Percentiles rank a stretch among this genome's conserved stretches.
These are phyloP conservation scores for Tringa solitaria DNA, from an alignment of 2,113 vertebrate genomes.

Conservation along the genomic window DNA sequence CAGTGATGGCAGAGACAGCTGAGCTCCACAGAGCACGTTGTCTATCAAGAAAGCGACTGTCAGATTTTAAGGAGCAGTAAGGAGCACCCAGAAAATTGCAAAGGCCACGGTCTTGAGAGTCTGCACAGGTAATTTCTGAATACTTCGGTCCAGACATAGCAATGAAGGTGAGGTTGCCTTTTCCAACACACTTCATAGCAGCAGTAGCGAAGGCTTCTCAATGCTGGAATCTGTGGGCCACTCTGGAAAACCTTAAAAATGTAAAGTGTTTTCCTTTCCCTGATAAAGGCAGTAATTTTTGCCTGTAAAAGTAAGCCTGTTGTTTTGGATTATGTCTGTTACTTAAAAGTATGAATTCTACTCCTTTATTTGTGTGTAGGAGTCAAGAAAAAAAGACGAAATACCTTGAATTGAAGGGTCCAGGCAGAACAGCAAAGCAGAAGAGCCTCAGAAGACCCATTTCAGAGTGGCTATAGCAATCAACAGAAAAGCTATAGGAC, in stretches of 20 bases:
- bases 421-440: background rate
- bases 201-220: fast-evolving
- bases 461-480: background rate
- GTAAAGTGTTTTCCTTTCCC: background rate
- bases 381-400: background rate
- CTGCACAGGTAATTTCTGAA: background rate
- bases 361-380: background rate
- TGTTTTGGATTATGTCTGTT: background rate
- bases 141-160: fast-evolving
- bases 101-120: background rate
- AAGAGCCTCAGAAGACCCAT: background rate
- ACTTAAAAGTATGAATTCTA: background rate
- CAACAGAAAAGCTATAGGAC: background rate
- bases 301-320: background rate
- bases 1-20: background rate
- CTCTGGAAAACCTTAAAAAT: background rate
- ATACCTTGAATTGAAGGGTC: background rate
- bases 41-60: fast-evolving
- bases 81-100: background rate
- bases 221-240: background rate
- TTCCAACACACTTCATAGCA: background rate
- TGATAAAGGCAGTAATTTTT: background rate
- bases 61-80: background rate
- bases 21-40: background rate
- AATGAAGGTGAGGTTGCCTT: background rate